Percentiles rank a stretch among this genome's conserved stretches.
phyloP scores from a whole-genome alignment of 1,140 invertebrate genomes.

The Ceratoteleas bidentatus region DNA sequence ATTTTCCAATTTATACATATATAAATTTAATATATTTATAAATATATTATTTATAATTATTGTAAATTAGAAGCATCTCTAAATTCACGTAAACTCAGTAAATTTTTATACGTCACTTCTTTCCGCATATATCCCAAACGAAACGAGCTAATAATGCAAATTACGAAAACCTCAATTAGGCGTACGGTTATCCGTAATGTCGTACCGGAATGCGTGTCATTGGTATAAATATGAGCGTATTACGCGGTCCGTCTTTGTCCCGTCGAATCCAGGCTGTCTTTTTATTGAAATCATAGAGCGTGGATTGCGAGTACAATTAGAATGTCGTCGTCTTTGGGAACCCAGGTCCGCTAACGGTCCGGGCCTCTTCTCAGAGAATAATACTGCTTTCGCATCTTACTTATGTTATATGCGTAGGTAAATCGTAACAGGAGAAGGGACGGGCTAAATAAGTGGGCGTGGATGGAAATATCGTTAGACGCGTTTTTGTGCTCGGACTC shows the following conservation, averaged over 20 bases:
- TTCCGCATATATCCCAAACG: not conserved
- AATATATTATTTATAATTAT: too few relatives aligned
- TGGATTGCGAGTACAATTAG: slow-evolving; percentile 36
- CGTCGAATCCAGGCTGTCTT: not conserved
- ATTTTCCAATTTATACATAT: too few relatives aligned
- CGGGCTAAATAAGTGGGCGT: slow-evolving; percentile 49
- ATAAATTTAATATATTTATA: too few relatives aligned
- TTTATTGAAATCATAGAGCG: slow-evolving; percentile 18
- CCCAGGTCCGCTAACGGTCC: slow-evolving; percentile 44
- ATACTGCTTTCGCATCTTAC: not conserved
- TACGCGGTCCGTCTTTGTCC: too few relatives aligned
- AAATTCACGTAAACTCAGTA: too few relatives aligned
- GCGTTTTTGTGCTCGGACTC: slow-evolving; percentile 36
- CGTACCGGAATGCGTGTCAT: slow-evolving; percentile 38
- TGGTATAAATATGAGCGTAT: slow-evolving; percentile 32
- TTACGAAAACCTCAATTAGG: slow-evolving; percentile 20
- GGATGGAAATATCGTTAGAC: slow-evolving; percentile 54
- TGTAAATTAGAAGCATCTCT: too few relatives aligned
- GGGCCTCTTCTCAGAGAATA: slow-evolving; percentile 43
- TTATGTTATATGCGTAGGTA: slow-evolving; percentile 20
- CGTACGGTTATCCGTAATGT: slow-evolving; percentile 30
- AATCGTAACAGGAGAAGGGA: slow-evolving; percentile 55
- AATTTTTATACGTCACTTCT: too few relatives aligned
- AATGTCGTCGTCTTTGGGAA: slow-evolving; percentile 32
- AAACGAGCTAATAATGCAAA: slow-evolving; percentile 8